Percentiles rank a stretch among this genome's conserved stretches.
Evolutionary conservation across 1,140 invertebrate species (phyloP).

Genomic region (Drosophila insularis): DNA sequence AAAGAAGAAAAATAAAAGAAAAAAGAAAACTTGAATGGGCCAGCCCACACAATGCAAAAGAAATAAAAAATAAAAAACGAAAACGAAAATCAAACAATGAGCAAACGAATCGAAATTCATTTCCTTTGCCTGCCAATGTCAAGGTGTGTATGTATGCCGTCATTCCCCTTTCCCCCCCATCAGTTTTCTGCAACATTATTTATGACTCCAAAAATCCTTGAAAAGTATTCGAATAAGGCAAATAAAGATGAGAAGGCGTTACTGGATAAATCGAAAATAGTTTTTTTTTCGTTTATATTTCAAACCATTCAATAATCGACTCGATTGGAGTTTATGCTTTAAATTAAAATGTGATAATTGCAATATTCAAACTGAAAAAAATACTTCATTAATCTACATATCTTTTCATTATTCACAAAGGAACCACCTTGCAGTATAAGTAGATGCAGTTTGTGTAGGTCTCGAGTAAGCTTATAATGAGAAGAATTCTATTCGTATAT

Average conservation of each 20-base stretch:
- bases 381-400: too few species aligned
- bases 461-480: neutral
- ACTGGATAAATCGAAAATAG: too few species aligned
- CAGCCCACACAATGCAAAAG: neutral
- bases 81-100: slow-evolving; percentile 21
- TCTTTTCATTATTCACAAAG: too few species aligned
- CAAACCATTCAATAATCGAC: too few species aligned
- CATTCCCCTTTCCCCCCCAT: neutral
- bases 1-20: slow-evolving; percentile 8
- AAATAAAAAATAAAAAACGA: neutral
- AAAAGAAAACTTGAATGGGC: neutral
- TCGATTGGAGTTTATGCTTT: too few species aligned
- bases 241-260: neutral
- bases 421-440: too few species aligned
- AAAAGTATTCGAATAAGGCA: slow-evolving; percentile 22
- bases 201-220: slow-evolving; percentile 13
- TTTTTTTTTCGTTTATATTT: too few species aligned
- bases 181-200: slow-evolving; percentile 16
- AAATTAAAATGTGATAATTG: too few species aligned
- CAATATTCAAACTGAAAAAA: too few species aligned
- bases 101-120: slow-evolving; percentile 46
- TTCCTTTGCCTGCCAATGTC: slow-evolving; percentile 40
- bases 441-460: too few species aligned
- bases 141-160: slow-evolving; percentile 26
- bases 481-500: neutral